Evolutionary conservation across 2,797 vertebrate species (phyloP), one percentile per base, ranked within the genome.

Genomic region (Nyctibius grandis): DNA sequence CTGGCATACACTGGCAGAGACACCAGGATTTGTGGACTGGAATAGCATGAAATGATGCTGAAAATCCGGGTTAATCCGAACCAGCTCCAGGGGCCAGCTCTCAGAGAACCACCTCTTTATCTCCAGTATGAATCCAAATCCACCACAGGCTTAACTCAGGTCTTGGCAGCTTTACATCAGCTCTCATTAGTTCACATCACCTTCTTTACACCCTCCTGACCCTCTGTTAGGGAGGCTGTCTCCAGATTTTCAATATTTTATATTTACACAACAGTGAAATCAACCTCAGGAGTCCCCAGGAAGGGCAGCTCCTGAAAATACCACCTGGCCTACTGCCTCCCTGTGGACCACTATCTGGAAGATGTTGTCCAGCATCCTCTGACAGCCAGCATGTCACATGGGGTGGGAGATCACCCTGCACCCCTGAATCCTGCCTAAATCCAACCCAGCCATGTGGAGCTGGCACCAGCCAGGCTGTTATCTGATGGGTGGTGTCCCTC

Each of bases 31-130:
- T 95, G 75, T 81, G 87, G 82, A 83, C 95, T 85, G 93, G 89
- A 96, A 96, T 92, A 96, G 89, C 87, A 91, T 56, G 92, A 95
- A 93, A 82, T 68, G 75, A 92, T 95, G 89, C 64, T 94, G 92
- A 77, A 95, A 96, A 97, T 96, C 91, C 54, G 0, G 89, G 95
- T 95, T 97, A 96, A 97, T 89, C 95, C 74, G 85, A 91, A 83
- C 23, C 1, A 0, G 91, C 87, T 96, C 82, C 87, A 89, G 89
- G 83, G 92, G 85, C 81, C 92, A 85, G 60, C 68, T 57, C 77
- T 78, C 63, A 0, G 2, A 90, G 84, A 94, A 75, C 81, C 3
- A 45, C 81, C 50, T 92, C 87, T 91, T 96, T 93, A 96, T 95
- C 95, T 94, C 64, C 92, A 88, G 84, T 50, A 78, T 61, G 95